Percentiles rank a stretch among this genome's conserved stretches.
Evolutionary conservation across 2,113 vertebrate species (phyloP).

Genomic region (Labeo catla): DNA sequence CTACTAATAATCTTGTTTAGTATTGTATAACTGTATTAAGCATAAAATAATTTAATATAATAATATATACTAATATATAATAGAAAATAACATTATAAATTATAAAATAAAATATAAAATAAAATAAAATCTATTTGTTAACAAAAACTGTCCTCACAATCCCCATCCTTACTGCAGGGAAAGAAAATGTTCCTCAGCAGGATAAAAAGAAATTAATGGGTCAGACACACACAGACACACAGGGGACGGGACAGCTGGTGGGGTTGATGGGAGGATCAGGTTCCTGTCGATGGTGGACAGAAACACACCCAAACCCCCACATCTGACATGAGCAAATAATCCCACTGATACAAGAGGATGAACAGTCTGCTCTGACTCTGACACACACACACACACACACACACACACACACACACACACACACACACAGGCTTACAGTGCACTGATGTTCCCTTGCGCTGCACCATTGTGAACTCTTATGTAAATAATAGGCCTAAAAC

Average conservation of each 20-base stretch:
- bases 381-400: background rate
- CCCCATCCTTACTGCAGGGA: background rate
- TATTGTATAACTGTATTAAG: background rate
- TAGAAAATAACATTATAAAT: background rate
- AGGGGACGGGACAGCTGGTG: constrained; percentile 63
- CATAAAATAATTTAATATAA: background rate
- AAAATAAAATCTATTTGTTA: background rate
- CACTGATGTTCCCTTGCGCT: too few relatives aligned
- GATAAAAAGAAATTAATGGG: background rate
- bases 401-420: background rate
- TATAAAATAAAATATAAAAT: background rate
- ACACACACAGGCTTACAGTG: background rate
- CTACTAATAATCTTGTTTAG: too few relatives aligned
- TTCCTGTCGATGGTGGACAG: constrained; percentile 49
- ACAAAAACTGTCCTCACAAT: background rate
- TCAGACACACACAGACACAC: constrained; percentile 2
- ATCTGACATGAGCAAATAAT: constrained; percentile 70
- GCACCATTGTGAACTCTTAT: too few relatives aligned
- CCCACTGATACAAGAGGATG: constrained; percentile 64
- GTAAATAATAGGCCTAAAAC: too few relatives aligned
- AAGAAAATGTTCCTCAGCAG: background rate
- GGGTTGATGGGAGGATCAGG: constrained; percentile 54
- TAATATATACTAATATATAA: background rate
- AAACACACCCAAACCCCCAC: constrained; percentile 38
- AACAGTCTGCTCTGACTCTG: constrained; percentile 46